Conservation (phyloP, 2,113 vertebrate genomes). For the Equus quagga region DNA sequence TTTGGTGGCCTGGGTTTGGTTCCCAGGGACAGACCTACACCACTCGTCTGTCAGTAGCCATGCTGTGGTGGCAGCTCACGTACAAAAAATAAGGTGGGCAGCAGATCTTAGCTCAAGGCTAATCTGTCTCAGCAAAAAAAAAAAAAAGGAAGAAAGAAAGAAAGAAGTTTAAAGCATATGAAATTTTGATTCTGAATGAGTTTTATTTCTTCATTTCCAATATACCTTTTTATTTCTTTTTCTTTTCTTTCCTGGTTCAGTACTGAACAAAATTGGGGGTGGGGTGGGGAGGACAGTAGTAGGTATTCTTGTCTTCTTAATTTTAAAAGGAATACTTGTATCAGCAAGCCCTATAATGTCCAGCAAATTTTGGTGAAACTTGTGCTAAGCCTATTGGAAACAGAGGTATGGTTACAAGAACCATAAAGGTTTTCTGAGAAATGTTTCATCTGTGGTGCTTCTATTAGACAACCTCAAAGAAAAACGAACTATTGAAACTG, state of each 20-base stretch:
- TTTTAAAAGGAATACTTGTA: slow-evolving; percentile 37
- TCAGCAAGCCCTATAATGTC: not conserved
- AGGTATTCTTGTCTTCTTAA: not conserved
- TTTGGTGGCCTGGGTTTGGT: too few relatives aligned
- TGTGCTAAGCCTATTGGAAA: not conserved
- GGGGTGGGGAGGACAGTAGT: too few relatives aligned
- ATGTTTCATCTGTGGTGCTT: not conserved
- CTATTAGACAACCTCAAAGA: not conserved
- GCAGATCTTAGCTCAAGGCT: too few relatives aligned
- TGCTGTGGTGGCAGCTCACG: too few relatives aligned
- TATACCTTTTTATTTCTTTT: not conserved
- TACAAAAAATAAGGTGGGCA: too few relatives aligned
- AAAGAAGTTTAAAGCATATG: not conserved
- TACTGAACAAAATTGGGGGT: not conserved
- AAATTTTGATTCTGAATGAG: not conserved
- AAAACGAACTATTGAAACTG: not conserved
- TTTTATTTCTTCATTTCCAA: not conserved
- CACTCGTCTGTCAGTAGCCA: too few relatives aligned
- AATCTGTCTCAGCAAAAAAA: too few relatives aligned
- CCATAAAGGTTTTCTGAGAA: not conserved
- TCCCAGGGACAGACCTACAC: too few relatives aligned
- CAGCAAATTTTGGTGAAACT: slow-evolving; percentile 18
- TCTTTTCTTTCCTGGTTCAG: not conserved
- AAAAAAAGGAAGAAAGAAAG: too few relatives aligned
- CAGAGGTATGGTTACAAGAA: not conserved